Evolutionary conservation across 1,140 invertebrate species (phyloP), one percentile per base, ranked within the genome.

Genomic region (Tetramorium simillimum): DNA sequence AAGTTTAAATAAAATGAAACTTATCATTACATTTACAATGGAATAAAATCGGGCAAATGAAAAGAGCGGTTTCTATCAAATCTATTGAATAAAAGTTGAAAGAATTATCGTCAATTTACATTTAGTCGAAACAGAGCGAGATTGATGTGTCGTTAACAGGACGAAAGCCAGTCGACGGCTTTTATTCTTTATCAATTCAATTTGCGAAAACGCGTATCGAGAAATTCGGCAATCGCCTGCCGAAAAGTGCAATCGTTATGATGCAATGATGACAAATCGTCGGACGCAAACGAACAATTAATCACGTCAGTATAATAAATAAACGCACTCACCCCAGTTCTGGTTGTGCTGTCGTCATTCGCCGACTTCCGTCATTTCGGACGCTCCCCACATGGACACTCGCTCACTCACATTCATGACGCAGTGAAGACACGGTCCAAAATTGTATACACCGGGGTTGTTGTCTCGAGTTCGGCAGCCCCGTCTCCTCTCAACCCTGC

Each of bases 251-350:
- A 21, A 60, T 58, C n/a, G 53, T 76, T 40, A 76, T 58, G 12
- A 58, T 12, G n/a, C 63, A 73, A 73, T 14, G 14, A 40, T 40
- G 53, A 76, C 7, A 76, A 40, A 60, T 40, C 12, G n/a, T 76
- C 1, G n/a, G n/a, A 76, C 6, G 18, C n/a, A 76, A 51, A 51
- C 69, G 24, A 37, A 75, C 33, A 40, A 75, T 76, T 40, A 60
- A 72, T 60, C 37, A n/a, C 16, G 21, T 4, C 1, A 18, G 18
- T 40, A 43, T 60, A 60, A 76, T 76, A 56, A 73, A 73, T 76
- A 62, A 76, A 43, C 12, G 73, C 43, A 60, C 73, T 76, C 73
- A 60, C n/a, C 33, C 33, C 3, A 24, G 21, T 10, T 9, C 12
- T 40, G 21, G 33, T 14, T 43, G 37, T 2, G 37, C 16, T 60